Conservation (phyloP, 2,113 vertebrate genomes). For the Carollia perspicillata region DNA sequence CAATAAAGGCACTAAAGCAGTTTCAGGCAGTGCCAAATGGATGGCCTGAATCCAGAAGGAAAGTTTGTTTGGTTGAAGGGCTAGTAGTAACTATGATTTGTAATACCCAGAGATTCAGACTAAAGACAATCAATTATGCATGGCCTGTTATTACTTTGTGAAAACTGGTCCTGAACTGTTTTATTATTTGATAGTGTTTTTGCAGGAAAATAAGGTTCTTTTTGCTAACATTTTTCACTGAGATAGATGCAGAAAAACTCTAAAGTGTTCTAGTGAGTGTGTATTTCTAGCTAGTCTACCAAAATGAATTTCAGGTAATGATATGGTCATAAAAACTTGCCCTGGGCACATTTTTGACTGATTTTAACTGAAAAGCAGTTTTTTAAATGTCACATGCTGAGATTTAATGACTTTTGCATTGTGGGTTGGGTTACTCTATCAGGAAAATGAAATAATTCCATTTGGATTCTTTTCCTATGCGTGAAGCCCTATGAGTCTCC, state of each 20-base stretch:
- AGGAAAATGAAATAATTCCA: constrained; percentile 42
- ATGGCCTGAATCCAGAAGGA: neutral
- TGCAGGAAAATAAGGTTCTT: constrained; percentile 36
- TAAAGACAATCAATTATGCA: constrained; percentile 65
- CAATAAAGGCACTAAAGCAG: neutral
- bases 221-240: constrained; percentile 43
- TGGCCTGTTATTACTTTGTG: constrained; percentile 55
- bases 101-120: constrained; percentile 27
- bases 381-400: constrained; percentile 2
- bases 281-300: constrained; percentile 19
- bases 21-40: neutral
- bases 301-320: constrained; percentile 20
- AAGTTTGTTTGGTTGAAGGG: neutral
- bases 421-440: constrained; percentile 4
- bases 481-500: neutral
- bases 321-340: constrained; percentile 44
- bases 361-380: neutral
- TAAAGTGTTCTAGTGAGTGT: neutral
- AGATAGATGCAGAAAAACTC: constrained; percentile 4
- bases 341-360: constrained; percentile 5
- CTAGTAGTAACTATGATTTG: constrained; percentile 41
- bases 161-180: constrained; percentile 58
- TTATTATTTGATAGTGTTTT: constrained; percentile 50
- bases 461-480: neutral
- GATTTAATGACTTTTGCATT: constrained; percentile 54